Base-by-base conservation (phyloP, 1,140 invertebrate genomes). In the Diorhabda elongata region DNA sequence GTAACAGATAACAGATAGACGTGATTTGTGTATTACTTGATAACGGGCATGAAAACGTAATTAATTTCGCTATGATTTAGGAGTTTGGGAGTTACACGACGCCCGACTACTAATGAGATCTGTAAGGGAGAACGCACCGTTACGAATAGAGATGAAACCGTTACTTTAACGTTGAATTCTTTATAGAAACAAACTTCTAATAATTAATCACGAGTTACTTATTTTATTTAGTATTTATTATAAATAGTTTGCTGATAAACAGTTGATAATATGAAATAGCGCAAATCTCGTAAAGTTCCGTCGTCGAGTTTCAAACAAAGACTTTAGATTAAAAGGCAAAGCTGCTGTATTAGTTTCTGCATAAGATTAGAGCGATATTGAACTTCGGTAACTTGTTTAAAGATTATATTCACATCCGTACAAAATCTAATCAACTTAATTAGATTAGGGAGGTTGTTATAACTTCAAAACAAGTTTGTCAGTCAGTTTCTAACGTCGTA, bases 21-120 rank as follows among this genome's bases (percentile, higher is more conserved):
- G 72, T 77, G 76, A 77, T 77, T 77, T 77, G 76, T 77, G 74
- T 72, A 77, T 77, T 69, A 74, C 70, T 74, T 77, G 76, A 77
- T 77, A 77, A 77, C 69, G 69, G 69, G 64, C 73, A 73, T 75
- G 74, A 76, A 76, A 44, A 77, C 69, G 69, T 73, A 76, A 77
- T 77, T 77, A 77, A 77, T 77, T 77, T 73, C 66, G 58, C 58
- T 66, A 74, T 73, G 74, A 76, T 76, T 75, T 75, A 74, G 68
- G 47, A 64, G 69, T 52, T 58, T 44, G 61, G 47, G 65, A 45
- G 68, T 68, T 64, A 59, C 60, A 64, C 61, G 68, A 66, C 75
- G 74, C 71, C 26, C 73, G 72, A 68, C 63, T 74, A 72, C 73
- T 76, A 76, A 76, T 73, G 73, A 76, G 73, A 69, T 71, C 52